Percentiles rank a stretch among this genome's conserved stretches.
These are phyloP conservation scores for Emesis furor DNA, from an alignment of 2,888 invertebrate genomes.

Conservation along the genomic window DNA sequence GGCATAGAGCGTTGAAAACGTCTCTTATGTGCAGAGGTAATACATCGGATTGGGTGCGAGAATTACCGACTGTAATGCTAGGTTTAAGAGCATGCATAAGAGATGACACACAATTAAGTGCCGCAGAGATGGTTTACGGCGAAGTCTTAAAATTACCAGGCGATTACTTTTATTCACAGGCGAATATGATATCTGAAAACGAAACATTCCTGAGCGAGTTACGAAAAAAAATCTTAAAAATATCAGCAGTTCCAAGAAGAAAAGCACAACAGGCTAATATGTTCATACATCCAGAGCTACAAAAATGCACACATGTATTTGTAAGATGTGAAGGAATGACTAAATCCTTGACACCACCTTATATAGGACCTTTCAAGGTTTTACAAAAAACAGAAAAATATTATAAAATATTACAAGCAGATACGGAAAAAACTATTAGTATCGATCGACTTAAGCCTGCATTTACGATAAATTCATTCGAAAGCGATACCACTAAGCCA, in stretches of 20 bases:
- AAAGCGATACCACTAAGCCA: neutral
- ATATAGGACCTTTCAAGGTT: constrained; percentile 43
- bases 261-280: constrained; percentile 30
- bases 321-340: constrained; percentile 37
- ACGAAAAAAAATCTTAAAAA: constrained; percentile 17
- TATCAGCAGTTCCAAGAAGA: constrained; percentile 19
- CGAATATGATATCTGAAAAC: constrained; percentile 3
- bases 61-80: neutral
- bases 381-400: constrained; percentile 45
- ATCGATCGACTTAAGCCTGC: constrained; percentile 41
- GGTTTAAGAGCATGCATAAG: constrained; percentile 34
- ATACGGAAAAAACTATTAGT: constrained; percentile 36
- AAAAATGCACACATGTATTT: constrained; percentile 48
- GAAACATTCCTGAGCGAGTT: neutral
- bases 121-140: constrained; percentile 75
- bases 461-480: constrained; percentile 3
- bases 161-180: constrained; percentile 62
- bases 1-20: constrained; percentile 36
- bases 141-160: constrained; percentile 72
- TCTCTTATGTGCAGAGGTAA: constrained; percentile 1
- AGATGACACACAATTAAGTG: constrained; percentile 62
- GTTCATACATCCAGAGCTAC: constrained; percentile 40
- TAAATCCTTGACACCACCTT: constrained; percentile 37
- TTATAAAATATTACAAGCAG: constrained; percentile 48
- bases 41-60: neutral